phyloP scores from a whole-genome alignment of 2,113 vertebrate genomes.

The Brienomyrus brachyistius region DNA sequence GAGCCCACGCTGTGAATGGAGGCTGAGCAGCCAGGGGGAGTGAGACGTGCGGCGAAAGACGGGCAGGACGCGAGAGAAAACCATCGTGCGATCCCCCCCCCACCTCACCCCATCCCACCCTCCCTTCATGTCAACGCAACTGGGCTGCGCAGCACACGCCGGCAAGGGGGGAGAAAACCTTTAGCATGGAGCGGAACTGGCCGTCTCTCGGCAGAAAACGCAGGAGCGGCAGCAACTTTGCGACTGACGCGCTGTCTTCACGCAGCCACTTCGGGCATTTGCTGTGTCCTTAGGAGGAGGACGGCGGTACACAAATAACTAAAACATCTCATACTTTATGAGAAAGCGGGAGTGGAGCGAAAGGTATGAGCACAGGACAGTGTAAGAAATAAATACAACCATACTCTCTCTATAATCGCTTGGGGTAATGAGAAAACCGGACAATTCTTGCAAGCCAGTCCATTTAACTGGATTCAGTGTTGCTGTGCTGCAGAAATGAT shows the following conservation, averaged over 20 bases:
- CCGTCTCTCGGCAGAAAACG: constrained; percentile 14
- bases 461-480: constrained; percentile 15
- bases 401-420: constrained; percentile 7
- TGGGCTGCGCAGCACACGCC: constrained; percentile 23
- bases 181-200: constrained; percentile 26
- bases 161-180: constrained; percentile 13
- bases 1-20: constrained; percentile 24
- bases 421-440: neutral
- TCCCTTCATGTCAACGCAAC: constrained; percentile 27
- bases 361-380: neutral
- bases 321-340: constrained; percentile 15
- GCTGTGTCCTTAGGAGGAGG: constrained; percentile 15
- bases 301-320: constrained; percentile 13
- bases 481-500: neutral
- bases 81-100: constrained; percentile 11
- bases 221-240: constrained; percentile 28
- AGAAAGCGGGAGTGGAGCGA: neutral
- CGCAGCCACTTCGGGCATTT: constrained; percentile 14
- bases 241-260: constrained; percentile 27
- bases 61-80: constrained; percentile 26
- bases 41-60: constrained; percentile 32
- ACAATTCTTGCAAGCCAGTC: constrained; percentile 5
- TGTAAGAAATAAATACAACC: neutral
- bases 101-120: constrained; percentile 3
- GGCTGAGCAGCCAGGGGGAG: constrained; percentile 25